Conservation (phyloP, 2,888 invertebrate species). For the Oligia fasciuncula region DNA sequence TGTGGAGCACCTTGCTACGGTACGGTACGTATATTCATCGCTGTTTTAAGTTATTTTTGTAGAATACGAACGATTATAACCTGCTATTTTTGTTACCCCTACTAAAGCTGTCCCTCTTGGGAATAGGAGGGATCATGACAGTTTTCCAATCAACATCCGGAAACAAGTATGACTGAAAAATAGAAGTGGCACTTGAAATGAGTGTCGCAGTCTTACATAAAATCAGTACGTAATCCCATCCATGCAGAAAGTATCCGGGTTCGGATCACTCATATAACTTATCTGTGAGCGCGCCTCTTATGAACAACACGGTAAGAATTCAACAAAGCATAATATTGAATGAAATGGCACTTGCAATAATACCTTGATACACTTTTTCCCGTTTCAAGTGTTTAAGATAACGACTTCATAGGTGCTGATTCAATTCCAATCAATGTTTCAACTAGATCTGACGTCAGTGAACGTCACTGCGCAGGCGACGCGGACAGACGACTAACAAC, state of each 20-base stretch:
- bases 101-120: too few species aligned
- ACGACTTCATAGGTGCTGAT: conserved; percentile 62
- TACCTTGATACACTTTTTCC: conserved; percentile 66
- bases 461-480: conserved; percentile 54
- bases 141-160: background rate
- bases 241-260: conserved; percentile 51
- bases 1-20: conserved; percentile 2
- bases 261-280: conserved; percentile 41
- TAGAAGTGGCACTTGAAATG: conserved; percentile 37
- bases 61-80: background rate
- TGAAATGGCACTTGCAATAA: conserved; percentile 50
- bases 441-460: conserved; percentile 54
- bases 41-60: background rate
- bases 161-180: conserved; percentile 28
- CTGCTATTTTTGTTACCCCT: background rate
- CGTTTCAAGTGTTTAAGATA: conserved; percentile 62
- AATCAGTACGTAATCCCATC: conserved; percentile 35
- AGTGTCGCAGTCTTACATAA: conserved; percentile 36
- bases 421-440: conserved; percentile 66
- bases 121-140: background rate
- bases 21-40: background rate
- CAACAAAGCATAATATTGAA: conserved; percentile 62
- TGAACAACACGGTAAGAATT: conserved; percentile 63
- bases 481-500: conserved; percentile 43
- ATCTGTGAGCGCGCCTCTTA: conserved; percentile 36